Percentiles rank a stretch among this genome's conserved stretches.
Conservation (phyloP, 2,888 invertebrate genomes). For the Tinea semifulvella region DNA sequence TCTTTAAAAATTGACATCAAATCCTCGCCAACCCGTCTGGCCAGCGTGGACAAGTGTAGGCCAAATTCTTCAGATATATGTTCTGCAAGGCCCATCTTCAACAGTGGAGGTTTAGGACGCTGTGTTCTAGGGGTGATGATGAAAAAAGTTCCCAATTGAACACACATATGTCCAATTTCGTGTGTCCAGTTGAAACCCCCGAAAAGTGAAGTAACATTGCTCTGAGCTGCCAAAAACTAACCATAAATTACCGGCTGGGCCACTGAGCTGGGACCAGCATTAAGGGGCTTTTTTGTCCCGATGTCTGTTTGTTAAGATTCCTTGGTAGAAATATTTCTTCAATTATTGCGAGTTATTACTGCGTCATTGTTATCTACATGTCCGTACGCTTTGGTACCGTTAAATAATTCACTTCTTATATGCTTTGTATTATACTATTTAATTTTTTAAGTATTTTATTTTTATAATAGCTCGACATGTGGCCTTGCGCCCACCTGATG, state of each 20-base stretch:
- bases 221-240: conserved; percentile 64
- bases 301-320: conserved; percentile 13
- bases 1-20: too few relatives aligned
- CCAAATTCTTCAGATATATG: too few relatives aligned
- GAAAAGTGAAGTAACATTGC: conserved; percentile 62
- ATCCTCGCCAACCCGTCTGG: too few relatives aligned
- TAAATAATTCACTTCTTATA: not conserved
- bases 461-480: too few relatives aligned
- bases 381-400: conserved; percentile 1
- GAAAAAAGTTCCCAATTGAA: too few relatives aligned
- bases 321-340: conserved; percentile 10
- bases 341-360: conserved; percentile 6
- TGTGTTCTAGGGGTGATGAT: too few relatives aligned
- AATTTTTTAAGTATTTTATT: too few relatives aligned
- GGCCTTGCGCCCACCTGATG: too few relatives aligned
- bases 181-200: conserved; percentile 63
- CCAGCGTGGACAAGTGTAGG: too few relatives aligned
- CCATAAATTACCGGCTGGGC: conserved; percentile 65
- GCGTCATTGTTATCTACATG: conserved; percentile 5
- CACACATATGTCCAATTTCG: too few relatives aligned
- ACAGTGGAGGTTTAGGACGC: too few relatives aligned
- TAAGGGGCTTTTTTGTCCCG: conserved; percentile 51
- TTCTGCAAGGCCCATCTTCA: too few relatives aligned
- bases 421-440: not conserved
- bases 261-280: conserved; percentile 30